These are phyloP conservation scores for Adoxophyes honmai DNA, from an alignment of 1,140 invertebrate genomes.

Conservation along the genomic window DNA sequence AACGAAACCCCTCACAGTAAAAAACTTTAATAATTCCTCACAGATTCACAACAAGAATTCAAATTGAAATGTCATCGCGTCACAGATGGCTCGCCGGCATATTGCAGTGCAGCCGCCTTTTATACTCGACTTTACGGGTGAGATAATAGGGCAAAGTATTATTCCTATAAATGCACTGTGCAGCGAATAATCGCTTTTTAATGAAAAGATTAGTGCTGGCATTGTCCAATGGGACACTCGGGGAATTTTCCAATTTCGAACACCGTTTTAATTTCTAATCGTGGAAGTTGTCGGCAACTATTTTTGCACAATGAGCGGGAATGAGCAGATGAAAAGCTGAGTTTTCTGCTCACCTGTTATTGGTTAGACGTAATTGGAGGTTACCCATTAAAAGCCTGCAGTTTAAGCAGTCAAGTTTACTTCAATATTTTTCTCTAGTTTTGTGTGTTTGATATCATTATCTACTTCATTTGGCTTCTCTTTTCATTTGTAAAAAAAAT, in stretches of 20 bases:
- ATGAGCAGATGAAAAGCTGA: too few relatives aligned
- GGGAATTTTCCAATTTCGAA: slow-evolving; percentile 66
- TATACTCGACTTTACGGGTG: not conserved
- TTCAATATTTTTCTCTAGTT: too few relatives aligned
- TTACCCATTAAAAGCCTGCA: too few relatives aligned
- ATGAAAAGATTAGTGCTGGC: slow-evolving; percentile 72
- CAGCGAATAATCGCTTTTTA: slow-evolving; percentile 74
- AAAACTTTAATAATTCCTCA: slow-evolving; percentile 45
- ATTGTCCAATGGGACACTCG: slow-evolving; percentile 67
- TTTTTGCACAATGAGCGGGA: not conserved
- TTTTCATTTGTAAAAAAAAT: too few relatives aligned
- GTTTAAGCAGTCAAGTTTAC: too few relatives aligned
- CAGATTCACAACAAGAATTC: slow-evolving; percentile 55
- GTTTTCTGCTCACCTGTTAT: too few relatives aligned
- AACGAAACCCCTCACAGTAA: slow-evolving; percentile 7
- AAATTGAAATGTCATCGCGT: slow-evolving; percentile 70
- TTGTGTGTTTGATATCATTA: too few relatives aligned
- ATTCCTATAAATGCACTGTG: slow-evolving; percentile 69
- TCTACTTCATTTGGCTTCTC: too few relatives aligned
- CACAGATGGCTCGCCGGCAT: slow-evolving; percentile 43
- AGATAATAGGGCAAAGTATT: slow-evolving; percentile 27
- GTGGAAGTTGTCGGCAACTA: not conserved
- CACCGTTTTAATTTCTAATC: slow-evolving; percentile 24
- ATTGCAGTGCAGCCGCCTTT: slow-evolving; percentile 41
- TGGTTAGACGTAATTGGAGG: too few relatives aligned